Percentiles rank a stretch among this genome's conserved stretches.
Evolutionary conservation across 2,113 vertebrate species (phyloP).

Genomic region (Antennarius striatus): DNA sequence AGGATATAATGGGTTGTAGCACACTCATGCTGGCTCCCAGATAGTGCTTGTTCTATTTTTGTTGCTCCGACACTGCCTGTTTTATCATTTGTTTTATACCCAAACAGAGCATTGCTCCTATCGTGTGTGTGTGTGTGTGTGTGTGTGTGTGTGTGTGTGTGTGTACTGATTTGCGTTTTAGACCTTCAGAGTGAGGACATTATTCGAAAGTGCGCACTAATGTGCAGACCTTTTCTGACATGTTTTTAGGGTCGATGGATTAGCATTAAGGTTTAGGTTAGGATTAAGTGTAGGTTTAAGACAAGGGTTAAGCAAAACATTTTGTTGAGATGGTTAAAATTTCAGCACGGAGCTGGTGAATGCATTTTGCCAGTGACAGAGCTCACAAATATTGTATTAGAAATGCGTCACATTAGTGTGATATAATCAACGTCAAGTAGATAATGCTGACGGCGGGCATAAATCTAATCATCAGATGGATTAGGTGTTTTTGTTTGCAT

Average conservation of each 20-base stretch:
- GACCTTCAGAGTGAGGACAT: too few species aligned
- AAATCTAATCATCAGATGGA: conserved; percentile 56
- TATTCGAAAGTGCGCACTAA: too few species aligned
- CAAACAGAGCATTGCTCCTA: conserved; percentile 47
- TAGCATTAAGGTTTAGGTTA: too few species aligned
- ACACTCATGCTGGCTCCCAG: conserved; percentile 66
- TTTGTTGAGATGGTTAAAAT: too few species aligned
- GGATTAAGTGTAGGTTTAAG: too few species aligned
- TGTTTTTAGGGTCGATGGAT: too few species aligned
- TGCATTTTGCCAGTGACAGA: too few species aligned
- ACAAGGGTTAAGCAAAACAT: too few species aligned
- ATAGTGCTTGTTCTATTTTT: conserved; percentile 69
- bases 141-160: not conserved
- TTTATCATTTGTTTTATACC: conserved; percentile 59
- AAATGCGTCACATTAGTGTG: conserved; percentile 31
- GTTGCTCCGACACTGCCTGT: conserved; percentile 52
- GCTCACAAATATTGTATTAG: conserved; percentile 3
- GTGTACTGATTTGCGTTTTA: not conserved
- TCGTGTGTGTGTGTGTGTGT: conserved; percentile 45
- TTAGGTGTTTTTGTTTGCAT: conserved; percentile 69
- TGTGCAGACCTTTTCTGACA: too few species aligned
- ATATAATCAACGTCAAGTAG: conserved; percentile 53
- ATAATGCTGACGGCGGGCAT: conserved; percentile 50
- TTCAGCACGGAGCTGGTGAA: too few species aligned
- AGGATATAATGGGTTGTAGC: conserved; percentile 55